Evolutionary conservation across 2,888 invertebrate genomes (phyloP), one percentile per base, ranked within the genome.

Genomic region (Drosophila anomalata): DNA sequence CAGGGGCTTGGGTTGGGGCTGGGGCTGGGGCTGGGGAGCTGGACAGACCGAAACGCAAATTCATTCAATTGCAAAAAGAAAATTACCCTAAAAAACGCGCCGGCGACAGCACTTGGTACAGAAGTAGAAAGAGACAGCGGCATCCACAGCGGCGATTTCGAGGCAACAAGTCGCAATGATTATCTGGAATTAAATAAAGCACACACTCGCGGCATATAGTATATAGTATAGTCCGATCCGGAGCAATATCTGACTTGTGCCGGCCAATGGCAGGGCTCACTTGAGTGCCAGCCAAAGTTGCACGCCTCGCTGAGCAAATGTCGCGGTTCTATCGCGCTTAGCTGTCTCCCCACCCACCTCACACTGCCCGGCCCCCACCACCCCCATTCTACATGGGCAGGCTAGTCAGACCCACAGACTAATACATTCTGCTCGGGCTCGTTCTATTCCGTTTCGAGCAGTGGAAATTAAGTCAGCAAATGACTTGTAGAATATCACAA

Each of bases 381-480:
- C 33, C 55, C 7, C 29, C 33, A 22, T 1, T 33, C 61, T 20
- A 26, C 24, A 24, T 24, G 26, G 31, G 17, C 2, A 2, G 36
- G 7, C n/a, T n/a, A 36, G 36, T 29, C 31, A 36, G 12, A 46
- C 22, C 44, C 56, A 31, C 7, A n/a, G 31, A 51, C 65, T 52
- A 69, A 68, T 61, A 54, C 54, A 56, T 33, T 52, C 36, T 56
- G 50, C 60, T 65, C 77, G 69, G 60, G 66, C 47, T 50, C 66
- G 68, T 69, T 72, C 72, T 69, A 53, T 78, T 78, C 77, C 55
- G 56, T 67, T 55, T 39, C 46, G 24, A 67, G 78, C 74, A 76
- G 72, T 78, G 76, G 77, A 84, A 90, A 90, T 90, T 89, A 89
- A 90, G 88, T 90, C 89, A 85, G 79, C 87, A 89, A 90, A 90